Conservation (phyloP, 2,113 vertebrate genomes). For the Nothobranchius kuhntae region DNA sequence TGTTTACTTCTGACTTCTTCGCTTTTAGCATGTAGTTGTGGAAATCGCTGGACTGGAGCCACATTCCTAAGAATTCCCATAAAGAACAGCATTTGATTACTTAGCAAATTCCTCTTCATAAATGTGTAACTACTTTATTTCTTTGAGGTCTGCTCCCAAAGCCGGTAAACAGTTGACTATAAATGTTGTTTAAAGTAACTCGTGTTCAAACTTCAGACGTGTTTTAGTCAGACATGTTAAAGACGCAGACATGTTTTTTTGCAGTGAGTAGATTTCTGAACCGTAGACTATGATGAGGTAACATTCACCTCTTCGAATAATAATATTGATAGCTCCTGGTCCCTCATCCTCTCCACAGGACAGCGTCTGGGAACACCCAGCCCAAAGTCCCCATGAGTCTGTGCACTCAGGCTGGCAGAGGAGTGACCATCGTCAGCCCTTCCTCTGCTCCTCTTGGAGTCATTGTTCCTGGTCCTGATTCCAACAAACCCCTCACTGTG, state of each 20-base stretch:
- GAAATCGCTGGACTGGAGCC: slow-evolving; percentile 1
- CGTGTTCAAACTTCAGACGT: background rate
- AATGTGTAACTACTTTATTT: slow-evolving; percentile 1
- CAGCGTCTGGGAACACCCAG: slow-evolving; percentile 84
- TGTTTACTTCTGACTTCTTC: background rate
- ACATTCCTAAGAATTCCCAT: slow-evolving; percentile 11
- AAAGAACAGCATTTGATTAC: slow-evolving; percentile 1
- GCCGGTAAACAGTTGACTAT: slow-evolving; percentile 1
- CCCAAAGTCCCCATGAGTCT: slow-evolving; percentile 87
- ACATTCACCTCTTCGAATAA: background rate
- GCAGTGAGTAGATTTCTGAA: no score
- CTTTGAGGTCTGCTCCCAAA: background rate
- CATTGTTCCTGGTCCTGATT: slow-evolving; percentile 80
- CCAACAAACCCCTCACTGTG: slow-evolving; percentile 75
- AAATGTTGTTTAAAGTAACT: slow-evolving; percentile 1
- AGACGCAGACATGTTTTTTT: no score
- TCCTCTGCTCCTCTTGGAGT: slow-evolving; percentile 83
- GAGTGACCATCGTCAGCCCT: slow-evolving; percentile 85
- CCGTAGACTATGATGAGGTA: no score
- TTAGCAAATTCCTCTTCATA: background rate
- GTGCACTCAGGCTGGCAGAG: slow-evolving; percentile 83
- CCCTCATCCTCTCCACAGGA: slow-evolving; percentile 74
- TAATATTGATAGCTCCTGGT: background rate
- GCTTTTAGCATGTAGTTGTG: background rate
- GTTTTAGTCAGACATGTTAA: background rate